Evolutionary conservation across 2,113 vertebrate genomes (phyloP).

Genomic region (Tachycineta bicolor): DNA sequence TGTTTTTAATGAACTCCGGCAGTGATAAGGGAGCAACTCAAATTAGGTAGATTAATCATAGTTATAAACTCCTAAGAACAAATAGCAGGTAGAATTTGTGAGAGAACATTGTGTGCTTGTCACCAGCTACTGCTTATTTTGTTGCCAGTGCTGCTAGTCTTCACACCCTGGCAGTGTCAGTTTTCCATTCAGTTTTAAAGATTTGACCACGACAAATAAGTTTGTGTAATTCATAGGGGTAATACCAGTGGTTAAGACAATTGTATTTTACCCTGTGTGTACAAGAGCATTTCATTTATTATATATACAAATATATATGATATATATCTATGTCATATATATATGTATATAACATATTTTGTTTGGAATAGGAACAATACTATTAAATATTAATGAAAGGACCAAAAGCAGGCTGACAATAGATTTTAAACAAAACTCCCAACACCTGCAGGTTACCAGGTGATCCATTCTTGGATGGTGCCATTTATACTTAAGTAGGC

Average conservation of each 20-base stretch:
- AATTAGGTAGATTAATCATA: not conserved
- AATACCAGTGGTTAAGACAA: not conserved
- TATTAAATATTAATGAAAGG: not conserved
- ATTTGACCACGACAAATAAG: not conserved
- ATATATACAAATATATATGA: not conserved
- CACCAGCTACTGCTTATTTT: not conserved
- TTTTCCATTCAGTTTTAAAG: not conserved
- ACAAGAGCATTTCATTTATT: not conserved
- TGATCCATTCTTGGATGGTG: fast-evolving
- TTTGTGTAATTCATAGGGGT: not conserved
- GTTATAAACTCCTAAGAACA: not conserved
- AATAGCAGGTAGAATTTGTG: not conserved
- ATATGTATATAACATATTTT: not conserved
- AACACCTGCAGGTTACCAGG: not conserved
- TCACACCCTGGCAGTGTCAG: not conserved
- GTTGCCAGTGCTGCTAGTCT: not conserved
- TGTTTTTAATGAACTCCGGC: not conserved
- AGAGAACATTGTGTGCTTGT: not conserved
- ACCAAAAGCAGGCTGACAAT: not conserved
- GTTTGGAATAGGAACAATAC: not conserved
- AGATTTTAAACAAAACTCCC: not conserved
- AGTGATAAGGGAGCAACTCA: not conserved
- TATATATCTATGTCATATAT: not conserved
- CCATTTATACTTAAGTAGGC: not conserved
- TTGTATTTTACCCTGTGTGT: not conserved